Evolutionary conservation across 1,140 invertebrate species (phyloP).

Genomic region (Aphidius ervi): DNA sequence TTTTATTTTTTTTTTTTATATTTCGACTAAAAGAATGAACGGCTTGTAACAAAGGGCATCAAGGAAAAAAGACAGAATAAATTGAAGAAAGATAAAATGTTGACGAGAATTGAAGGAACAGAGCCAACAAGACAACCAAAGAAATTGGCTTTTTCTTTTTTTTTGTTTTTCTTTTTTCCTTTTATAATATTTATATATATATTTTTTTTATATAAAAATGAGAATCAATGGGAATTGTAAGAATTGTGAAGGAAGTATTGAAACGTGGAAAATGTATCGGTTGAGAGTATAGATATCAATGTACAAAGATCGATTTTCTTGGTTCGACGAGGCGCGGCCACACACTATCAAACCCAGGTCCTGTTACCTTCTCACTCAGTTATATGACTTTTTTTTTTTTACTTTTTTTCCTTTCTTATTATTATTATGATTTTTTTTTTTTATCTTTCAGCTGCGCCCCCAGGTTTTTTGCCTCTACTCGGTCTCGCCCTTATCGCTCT

Average conservation of each 20-base stretch:
- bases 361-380: conserved; percentile 13
- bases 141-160: too few relatives aligned
- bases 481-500: conserved; percentile 22
- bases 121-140: neutral
- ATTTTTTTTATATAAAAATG: neutral
- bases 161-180: too few relatives aligned
- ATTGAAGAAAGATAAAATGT: neutral
- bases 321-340: conserved; percentile 22
- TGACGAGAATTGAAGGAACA: neutral
- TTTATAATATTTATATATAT: too few relatives aligned
- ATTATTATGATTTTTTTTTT: neutral
- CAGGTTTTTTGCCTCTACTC: conserved; percentile 18
- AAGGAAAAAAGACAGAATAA: too few relatives aligned
- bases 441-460: conserved; percentile 21
- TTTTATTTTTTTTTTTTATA: too few relatives aligned
- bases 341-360: conserved; percentile 20
- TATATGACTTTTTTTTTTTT: neutral
- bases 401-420: neutral
- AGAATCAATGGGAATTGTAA: neutral
- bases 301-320: conserved; percentile 23
- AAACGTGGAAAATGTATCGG: conserved; percentile 18
- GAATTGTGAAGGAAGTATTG: neutral
- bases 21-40: too few relatives aligned
- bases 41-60: too few relatives aligned
- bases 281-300: conserved; percentile 20